A percentile compares a stretch with the other conserved stretches of the same genome.
These are phyloP conservation scores for Aricia agestis DNA, from an alignment of 1,140 invertebrate genomes.

Conservation along the genomic window DNA sequence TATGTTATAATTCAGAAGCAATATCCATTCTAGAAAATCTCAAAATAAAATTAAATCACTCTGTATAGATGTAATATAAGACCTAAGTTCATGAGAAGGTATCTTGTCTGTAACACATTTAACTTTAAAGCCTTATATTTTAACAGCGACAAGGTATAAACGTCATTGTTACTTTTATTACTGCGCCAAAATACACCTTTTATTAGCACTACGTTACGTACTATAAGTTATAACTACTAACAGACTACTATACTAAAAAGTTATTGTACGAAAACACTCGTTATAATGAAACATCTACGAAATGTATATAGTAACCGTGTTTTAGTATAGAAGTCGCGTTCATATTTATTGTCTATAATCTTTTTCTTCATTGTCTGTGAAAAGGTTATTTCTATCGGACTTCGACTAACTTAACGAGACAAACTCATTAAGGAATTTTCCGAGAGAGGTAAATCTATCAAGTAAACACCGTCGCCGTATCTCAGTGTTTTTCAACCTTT, in stretches of 20 bases:
- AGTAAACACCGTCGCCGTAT: background rate
- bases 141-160: background rate
- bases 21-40: too few species aligned
- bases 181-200: background rate
- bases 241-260: background rate
- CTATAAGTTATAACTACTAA: background rate
- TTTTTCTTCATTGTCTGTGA: background rate
- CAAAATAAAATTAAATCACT: too few species aligned
- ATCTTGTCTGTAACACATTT: background rate
- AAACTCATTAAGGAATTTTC: background rate
- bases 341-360: too few species aligned
- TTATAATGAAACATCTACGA: too few species aligned
- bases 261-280: background rate
- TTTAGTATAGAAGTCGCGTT: too few species aligned
- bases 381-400: background rate
- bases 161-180: background rate
- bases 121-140: constrained; percentile 12
- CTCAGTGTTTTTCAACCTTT: too few species aligned
- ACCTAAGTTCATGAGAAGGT: background rate
- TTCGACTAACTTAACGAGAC: background rate
- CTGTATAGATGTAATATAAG: too few species aligned
- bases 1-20: too few species aligned
- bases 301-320: too few species aligned
- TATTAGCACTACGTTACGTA: background rate
- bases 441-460: background rate